phyloP scores from a whole-genome alignment of 1,140 invertebrate genomes.

The Eupeodes corollae region DNA sequence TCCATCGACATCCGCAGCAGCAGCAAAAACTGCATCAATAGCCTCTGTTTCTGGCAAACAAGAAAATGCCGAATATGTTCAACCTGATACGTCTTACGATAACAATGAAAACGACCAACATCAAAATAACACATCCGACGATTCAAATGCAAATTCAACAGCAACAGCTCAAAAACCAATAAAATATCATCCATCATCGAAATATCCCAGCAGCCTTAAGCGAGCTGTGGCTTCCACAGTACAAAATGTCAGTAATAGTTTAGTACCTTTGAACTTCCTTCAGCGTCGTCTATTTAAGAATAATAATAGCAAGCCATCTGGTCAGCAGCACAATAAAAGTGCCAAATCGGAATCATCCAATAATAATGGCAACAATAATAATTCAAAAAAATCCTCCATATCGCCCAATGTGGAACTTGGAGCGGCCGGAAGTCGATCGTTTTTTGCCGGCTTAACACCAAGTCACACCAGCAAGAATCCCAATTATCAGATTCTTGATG shows the following conservation, averaged over 20 bases:
- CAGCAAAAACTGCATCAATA: slow-evolving; percentile 1
- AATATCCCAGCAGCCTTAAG: slow-evolving; percentile 20
- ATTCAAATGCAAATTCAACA: neutral
- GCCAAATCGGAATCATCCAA: slow-evolving; percentile 10
- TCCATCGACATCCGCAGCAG: slow-evolving; percentile 11
- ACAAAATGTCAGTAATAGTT: slow-evolving; percentile 3
- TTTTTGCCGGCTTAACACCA: neutral
- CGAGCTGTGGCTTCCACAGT: slow-evolving; percentile 18
- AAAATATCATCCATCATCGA: slow-evolving; percentile 31
- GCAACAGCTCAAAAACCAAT: slow-evolving; percentile 4
- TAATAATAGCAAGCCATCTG: slow-evolving; percentile 30
- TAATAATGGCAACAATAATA: slow-evolving; percentile 12
- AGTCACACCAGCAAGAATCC: slow-evolving; percentile 6
- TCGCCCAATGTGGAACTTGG: neutral
- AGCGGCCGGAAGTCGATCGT: neutral
- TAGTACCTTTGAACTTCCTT: slow-evolving; percentile 14
- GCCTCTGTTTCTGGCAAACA: slow-evolving; percentile 4
- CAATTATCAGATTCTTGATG: slow-evolving; percentile 23
- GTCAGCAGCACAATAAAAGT: slow-evolving; percentile 26
- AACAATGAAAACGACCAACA: neutral
- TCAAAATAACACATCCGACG: neutral
- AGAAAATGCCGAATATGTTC: slow-evolving; percentile 15
- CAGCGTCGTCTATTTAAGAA: slow-evolving; percentile 23
- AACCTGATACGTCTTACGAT: slow-evolving; percentile 12
- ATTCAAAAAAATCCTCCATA: slow-evolving; percentile 1